Conservation (phyloP, 2,797 vertebrate genomes). For the Chromis chromis region DNA sequence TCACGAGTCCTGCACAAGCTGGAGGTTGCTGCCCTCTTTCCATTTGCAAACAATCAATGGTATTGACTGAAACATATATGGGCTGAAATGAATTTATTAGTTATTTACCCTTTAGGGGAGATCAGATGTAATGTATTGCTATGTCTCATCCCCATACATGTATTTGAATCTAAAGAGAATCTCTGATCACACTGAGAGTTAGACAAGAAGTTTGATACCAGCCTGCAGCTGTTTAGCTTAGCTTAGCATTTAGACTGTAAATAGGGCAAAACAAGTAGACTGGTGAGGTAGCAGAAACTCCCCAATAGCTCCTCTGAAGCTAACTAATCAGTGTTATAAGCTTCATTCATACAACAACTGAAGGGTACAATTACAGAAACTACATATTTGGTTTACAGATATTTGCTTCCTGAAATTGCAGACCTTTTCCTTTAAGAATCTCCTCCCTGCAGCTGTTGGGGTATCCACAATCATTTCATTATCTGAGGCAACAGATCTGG, state of each 20-base stretch:
- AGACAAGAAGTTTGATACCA: not conserved
- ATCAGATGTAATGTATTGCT: not conserved
- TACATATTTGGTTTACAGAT: not conserved
- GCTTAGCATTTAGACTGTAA: not conserved
- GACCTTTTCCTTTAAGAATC: not conserved
- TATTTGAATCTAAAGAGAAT: not conserved
- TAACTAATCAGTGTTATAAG: not conserved
- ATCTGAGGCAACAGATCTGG: conserved; percentile 7
- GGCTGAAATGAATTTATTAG: conserved; percentile 4
- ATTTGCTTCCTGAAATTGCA: not conserved
- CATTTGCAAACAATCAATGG: conserved; percentile 31
- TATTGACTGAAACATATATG: conserved; percentile 34
- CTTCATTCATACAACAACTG: not conserved
- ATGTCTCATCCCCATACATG: not conserved
- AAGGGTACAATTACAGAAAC: not conserved
- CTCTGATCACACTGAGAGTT: not conserved
- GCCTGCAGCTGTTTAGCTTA: not conserved
- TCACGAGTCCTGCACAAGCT: conserved; percentile 21
- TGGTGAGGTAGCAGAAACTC: conserved; percentile 1
- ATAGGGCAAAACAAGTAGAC: not conserved
- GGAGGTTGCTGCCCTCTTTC: conserved; percentile 3
- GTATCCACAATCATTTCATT: conserved; percentile 5
- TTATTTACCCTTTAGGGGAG: conserved; percentile 2
- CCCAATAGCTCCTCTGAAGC: not conserved
- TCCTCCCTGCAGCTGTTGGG: not conserved